Percentiles rank a stretch among this genome's conserved stretches.
phyloP scores from a whole-genome alignment of 2,797 vertebrate genomes.

The Okamejei kenojei region DNA sequence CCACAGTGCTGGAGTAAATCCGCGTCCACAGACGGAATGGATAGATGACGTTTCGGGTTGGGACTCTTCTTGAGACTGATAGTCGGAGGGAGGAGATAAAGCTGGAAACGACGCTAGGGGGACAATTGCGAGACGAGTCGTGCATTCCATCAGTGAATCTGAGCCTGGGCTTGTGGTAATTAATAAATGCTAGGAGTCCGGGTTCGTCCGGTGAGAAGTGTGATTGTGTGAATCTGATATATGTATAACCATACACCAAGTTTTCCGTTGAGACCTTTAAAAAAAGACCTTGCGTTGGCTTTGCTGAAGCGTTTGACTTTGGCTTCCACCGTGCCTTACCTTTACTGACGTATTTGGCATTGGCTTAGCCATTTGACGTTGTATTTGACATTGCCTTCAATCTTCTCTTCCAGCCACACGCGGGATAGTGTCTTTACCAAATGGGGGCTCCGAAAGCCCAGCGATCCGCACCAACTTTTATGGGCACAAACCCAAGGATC shows the following conservation, averaged over 20 bases:
- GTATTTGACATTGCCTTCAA: background rate
- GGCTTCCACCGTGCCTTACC: too few relatives aligned
- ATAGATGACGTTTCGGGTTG: too few relatives aligned
- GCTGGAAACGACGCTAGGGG: too few relatives aligned
- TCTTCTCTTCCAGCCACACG: constrained; percentile 56
- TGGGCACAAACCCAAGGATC: constrained; percentile 88
- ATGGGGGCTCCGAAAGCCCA: constrained; percentile 80
- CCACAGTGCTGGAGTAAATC: too few relatives aligned
- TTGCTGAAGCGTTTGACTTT: too few relatives aligned
- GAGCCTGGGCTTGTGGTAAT: background rate
- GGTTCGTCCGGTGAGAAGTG: background rate
- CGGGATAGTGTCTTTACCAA: constrained; percentile 74
- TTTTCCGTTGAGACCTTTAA: background rate
- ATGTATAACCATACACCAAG: background rate
- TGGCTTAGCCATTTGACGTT: background rate
- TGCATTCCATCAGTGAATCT: background rate
- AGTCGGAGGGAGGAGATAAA: too few relatives aligned
- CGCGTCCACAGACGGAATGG: too few relatives aligned
- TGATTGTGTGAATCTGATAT: too few relatives aligned
- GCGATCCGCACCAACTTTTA: constrained; percentile 87
- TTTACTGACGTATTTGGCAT: background rate
- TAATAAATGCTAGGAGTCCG: background rate
- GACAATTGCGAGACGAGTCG: background rate
- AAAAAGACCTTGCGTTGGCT: too few relatives aligned
- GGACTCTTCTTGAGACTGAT: too few relatives aligned